phyloP scores from a whole-genome alignment of 1,140 invertebrate species.

The Phymorhynchus buccinoides region DNA sequence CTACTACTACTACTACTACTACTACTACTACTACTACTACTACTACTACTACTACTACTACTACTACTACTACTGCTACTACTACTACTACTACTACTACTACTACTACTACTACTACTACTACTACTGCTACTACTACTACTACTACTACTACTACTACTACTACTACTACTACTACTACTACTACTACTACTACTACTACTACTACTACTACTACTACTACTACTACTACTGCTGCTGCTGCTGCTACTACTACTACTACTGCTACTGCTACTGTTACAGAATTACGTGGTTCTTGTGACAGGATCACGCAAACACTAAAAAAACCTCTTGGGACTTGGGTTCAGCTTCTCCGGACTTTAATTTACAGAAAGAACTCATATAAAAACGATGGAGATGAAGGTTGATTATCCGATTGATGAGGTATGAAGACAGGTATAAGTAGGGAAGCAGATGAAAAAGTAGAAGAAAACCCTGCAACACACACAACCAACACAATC shows the following conservation, averaged over 20 bases:
- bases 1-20: constrained; percentile 8
- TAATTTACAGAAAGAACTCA: no score
- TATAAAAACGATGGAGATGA: no score
- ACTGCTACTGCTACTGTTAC: constrained; percentile 1
- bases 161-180: constrained; percentile 17
- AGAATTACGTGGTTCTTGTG: no score
- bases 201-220: constrained; percentile 16
- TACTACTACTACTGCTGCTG: constrained; percentile 6
- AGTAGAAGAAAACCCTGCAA: no score
- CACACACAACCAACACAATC: no score
- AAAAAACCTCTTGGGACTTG: no score
- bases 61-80: constrained; percentile 7
- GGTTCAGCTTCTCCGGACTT: no score
- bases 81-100: constrained; percentile 16
- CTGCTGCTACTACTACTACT: constrained; percentile 9
- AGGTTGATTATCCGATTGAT: no score
- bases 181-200: constrained; percentile 16
- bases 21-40: constrained; percentile 16
- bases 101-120: constrained; percentile 17
- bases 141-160: constrained; percentile 16
- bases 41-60: constrained; percentile 17
- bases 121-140: constrained; percentile 13
- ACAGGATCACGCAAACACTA: no score
- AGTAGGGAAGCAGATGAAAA: no score
- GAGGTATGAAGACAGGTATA: no score